Percentiles rank a stretch among this genome's conserved stretches.
Conservation (phyloP, 1,140 invertebrate genomes). For the Drosophila pachea region DNA sequence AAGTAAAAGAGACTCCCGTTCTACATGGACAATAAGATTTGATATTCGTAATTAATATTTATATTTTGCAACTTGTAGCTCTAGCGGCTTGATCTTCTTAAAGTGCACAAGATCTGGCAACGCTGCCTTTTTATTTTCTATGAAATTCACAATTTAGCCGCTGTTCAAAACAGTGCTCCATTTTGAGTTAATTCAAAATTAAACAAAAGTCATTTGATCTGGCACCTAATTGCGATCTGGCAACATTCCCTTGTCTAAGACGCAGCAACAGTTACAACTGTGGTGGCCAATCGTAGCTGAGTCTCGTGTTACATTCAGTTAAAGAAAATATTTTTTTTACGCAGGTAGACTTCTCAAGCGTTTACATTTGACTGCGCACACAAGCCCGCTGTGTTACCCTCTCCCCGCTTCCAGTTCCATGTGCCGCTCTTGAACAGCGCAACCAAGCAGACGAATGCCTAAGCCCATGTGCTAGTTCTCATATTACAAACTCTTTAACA, state of each 20-base stretch:
- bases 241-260: conserved; percentile 12
- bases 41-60: too few relatives aligned
- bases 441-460: conserved; percentile 18
- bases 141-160: not conserved
- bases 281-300: conserved; percentile 1
- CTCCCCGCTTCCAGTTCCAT: not conserved
- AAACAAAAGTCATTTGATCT: not conserved
- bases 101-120: not conserved
- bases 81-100: too few relatives aligned
- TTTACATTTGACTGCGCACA: conserved; percentile 23
- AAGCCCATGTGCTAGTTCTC: conserved; percentile 43
- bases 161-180: too few relatives aligned
- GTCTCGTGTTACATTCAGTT: conserved; percentile 15
- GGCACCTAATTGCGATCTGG: conserved; percentile 2
- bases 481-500: conserved; percentile 29
- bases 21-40: too few relatives aligned
- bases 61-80: too few relatives aligned
- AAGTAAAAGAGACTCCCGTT: too few relatives aligned
- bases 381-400: not conserved
- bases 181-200: too few relatives aligned
- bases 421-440: conserved; percentile 4
- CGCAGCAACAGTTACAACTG: conserved; percentile 5
- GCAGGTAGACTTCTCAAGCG: conserved; percentile 24
- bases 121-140: not conserved
- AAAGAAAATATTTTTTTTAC: conserved; percentile 7